Conservation (phyloP, 2,113 vertebrate genomes). For the Accipiter cooperii region DNA sequence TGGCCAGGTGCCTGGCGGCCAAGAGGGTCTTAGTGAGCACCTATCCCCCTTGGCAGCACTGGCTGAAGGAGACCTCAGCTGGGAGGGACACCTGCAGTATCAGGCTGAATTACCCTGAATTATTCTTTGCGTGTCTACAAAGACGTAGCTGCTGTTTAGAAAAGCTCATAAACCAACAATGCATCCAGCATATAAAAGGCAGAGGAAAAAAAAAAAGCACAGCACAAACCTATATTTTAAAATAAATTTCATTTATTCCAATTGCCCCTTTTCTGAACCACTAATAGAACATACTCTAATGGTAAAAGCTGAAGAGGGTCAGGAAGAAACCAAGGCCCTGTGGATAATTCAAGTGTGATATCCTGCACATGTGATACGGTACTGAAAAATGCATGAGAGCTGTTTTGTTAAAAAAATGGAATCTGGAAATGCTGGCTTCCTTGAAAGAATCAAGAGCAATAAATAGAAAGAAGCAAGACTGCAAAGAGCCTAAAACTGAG, state of each 20-base stretch:
- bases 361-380: neutral
- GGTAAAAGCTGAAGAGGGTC: neutral
- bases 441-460: neutral
- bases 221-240: neutral
- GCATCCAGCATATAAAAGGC: neutral
- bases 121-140: neutral
- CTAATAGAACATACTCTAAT: neutral
- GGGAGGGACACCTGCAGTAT: neutral
- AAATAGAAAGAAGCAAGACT: neutral
- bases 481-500: neutral
- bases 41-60: neutral
- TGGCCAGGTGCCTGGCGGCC: neutral
- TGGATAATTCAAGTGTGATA: neutral
- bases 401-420: neutral
- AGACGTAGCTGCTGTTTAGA: neutral
- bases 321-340: neutral
- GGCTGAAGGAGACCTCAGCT: neutral
- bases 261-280: neutral
- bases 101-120: neutral
- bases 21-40: neutral
- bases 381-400: constrained; percentile 14
- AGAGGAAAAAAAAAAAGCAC: neutral
- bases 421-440: neutral
- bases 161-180: neutral
- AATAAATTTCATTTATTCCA: neutral